Base-by-base conservation (phyloP, 2,888 invertebrate species). In the Ormyrus nitidulus region DNA sequence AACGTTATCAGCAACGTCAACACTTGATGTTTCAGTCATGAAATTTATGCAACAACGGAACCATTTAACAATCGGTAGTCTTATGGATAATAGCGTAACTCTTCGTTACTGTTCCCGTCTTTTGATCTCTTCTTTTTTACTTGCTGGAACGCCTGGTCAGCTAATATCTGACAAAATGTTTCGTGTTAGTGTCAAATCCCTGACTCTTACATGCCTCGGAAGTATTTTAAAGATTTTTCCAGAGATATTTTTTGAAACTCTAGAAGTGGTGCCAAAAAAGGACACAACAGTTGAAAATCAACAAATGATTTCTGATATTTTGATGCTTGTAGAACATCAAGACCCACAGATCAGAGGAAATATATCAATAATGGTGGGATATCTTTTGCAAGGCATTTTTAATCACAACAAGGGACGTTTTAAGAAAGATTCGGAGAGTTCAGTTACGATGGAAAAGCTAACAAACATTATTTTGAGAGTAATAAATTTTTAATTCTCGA, bases 111-210 rank as follows among this genome's bases (percentile, higher is more conserved):
- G 95, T 84, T 93, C 94, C 7, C 92, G 97, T 83, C 92, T 96
- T 78, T 90, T 97, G 5, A 93, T 93, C 13, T 94, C 94, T 9
- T 93, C 94, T 77, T 97, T 96, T 89, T 91, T 97, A 46, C 90
- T 97, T 49, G 92, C 93, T 11, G 96, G 95, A 81, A 83, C 86
- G 70, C 88, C 91, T 49, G 93, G 93, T 6, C 91, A 92, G 4
- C 87, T 95, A 68, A 93, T 95, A 83, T 91, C 95, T 2, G 98
- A 98, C 88, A 93, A 94, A 89, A 91, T 92, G 44, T 94, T 96
- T 54, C 93, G 98, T 54, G 97, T 99, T 51, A 98, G 98, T 79
- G 96, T 98, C 0, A 98, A 98, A 91, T 95, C 96, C 7, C 93
- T 98, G 56, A 96, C 98, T 0, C 88, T 98, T 34, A 94, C 94